These are phyloP conservation scores for Acanthisitta chloris DNA, from an alignment of 2,113 vertebrate genomes.

Conservation along the genomic window DNA sequence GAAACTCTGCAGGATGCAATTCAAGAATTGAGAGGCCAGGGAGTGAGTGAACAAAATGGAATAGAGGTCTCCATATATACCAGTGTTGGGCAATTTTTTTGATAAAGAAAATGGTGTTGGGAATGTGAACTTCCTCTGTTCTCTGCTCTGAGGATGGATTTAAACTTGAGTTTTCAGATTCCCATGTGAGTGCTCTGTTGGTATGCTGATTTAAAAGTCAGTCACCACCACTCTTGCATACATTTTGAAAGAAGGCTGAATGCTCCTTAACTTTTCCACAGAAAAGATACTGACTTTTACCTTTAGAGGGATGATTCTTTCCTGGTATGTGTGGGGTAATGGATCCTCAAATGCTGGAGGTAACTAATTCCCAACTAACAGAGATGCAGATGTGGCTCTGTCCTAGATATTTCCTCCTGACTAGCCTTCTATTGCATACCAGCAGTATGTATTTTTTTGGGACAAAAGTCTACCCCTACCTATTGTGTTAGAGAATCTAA, in stretches of 20 bases:
- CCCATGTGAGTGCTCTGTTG: rapidly evolving
- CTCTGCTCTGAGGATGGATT: neutral
- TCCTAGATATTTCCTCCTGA: neutral
- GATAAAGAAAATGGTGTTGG: neutral
- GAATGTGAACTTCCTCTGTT: neutral
- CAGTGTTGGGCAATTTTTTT: neutral
- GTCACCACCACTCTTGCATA: too few species aligned
- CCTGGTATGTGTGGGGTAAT: neutral
- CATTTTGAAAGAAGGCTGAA: neutral
- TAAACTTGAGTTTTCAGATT: neutral
- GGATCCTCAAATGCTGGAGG: neutral
- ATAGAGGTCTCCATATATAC: neutral
- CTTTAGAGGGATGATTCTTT: neutral
- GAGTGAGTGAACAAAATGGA: neutral
- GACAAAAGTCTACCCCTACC: neutral
- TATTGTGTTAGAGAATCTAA: neutral
- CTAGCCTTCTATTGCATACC: neutral
- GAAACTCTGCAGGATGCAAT: neutral
- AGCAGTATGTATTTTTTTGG: rapidly evolving
- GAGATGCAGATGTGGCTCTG: neutral
- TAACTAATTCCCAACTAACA: neutral
- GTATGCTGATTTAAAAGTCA: neutral
- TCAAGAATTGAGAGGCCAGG: neutral
- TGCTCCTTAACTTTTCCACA: neutral
- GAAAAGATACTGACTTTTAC: neutral